Evolutionary conservation across 2,888 invertebrate species (phyloP).

Genomic region (Mycogona germanica): DNA sequence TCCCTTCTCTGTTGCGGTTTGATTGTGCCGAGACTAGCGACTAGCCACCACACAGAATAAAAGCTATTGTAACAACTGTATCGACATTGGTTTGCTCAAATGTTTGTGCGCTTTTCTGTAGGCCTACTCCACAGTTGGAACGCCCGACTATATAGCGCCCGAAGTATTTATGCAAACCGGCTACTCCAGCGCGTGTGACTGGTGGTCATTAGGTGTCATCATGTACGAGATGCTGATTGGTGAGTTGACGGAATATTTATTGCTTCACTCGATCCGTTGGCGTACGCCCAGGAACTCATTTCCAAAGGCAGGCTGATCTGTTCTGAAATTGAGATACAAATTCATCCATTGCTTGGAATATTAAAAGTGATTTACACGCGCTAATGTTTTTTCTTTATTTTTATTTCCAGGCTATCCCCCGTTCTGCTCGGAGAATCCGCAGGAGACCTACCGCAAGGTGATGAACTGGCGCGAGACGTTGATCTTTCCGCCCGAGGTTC

Average conservation of each 20-base stretch:
- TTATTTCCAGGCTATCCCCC: slow-evolving; percentile 94
- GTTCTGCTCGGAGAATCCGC: slow-evolving; percentile 97
- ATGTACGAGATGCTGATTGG: slow-evolving; percentile 99
- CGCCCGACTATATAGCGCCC: slow-evolving; percentile 99
- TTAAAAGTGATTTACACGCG: not conserved
- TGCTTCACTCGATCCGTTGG: not conserved
- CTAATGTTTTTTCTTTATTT: not conserved
- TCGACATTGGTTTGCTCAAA: not conserved
- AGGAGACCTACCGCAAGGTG: slow-evolving; percentile 92
- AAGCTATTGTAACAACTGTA: no score
- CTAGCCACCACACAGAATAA: no score
- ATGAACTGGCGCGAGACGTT: slow-evolving; percentile 99
- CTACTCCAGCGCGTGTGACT: slow-evolving; percentile 95
- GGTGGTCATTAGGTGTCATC: slow-evolving; percentile 99
- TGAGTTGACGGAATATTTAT: slow-evolving; percentile 29
- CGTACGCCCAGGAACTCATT: not conserved
- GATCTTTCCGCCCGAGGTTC: slow-evolving; percentile 97
- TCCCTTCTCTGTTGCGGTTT: no score
- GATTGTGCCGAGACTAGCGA: no score
- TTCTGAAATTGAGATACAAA: no score
- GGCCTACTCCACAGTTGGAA: slow-evolving; percentile 60
- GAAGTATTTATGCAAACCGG: slow-evolving; percentile 95
- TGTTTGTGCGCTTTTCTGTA: slow-evolving; percentile 24
- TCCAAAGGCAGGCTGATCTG: not conserved
- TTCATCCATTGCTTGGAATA: no score